Evolutionary conservation across 2,113 vertebrate genomes (phyloP).

Genomic region (Hepsetus odoe): DNA sequence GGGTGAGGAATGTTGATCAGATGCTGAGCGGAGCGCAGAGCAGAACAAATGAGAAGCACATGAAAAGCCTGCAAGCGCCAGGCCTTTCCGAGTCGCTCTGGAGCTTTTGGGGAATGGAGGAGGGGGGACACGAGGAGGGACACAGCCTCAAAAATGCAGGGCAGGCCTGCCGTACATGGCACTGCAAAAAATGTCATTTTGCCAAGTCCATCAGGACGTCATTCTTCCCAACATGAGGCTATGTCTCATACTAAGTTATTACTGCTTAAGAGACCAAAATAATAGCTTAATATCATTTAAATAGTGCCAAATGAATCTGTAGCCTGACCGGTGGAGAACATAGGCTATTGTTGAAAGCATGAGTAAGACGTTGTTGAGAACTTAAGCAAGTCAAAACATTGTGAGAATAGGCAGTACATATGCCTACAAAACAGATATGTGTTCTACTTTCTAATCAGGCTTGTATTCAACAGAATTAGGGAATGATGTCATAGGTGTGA

Average conservation of each 20-base stretch:
- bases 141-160: not conserved
- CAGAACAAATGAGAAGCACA: slow-evolving; percentile 65
- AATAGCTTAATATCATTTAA: not conserved
- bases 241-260: not conserved
- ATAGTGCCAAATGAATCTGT: not conserved
- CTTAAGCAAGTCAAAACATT: no score
- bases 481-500: no score
- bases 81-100: slow-evolving; percentile 7
- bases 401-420: no score
- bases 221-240: not conserved
- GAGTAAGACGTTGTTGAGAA: no score
- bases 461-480: no score
- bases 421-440: no score
- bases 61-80: slow-evolving; percentile 56
- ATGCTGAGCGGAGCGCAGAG: slow-evolving; percentile 39
- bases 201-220: not conserved
- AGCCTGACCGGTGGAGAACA: not conserved
- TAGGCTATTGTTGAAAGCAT: no score
- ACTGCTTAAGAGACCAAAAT: not conserved
- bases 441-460: no score
- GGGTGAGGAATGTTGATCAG: slow-evolving; percentile 65
- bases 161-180: not conserved
- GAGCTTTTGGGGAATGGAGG: not conserved
- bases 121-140: not conserved
- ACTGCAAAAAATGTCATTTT: not conserved